A percentile compares a stretch with the other conserved stretches of the same genome.
These are phyloP conservation scores for Zoanthus sansibaricus DNA, from an alignment of 92 coral and sea anemone genomes.

Conservation along the genomic window DNA sequence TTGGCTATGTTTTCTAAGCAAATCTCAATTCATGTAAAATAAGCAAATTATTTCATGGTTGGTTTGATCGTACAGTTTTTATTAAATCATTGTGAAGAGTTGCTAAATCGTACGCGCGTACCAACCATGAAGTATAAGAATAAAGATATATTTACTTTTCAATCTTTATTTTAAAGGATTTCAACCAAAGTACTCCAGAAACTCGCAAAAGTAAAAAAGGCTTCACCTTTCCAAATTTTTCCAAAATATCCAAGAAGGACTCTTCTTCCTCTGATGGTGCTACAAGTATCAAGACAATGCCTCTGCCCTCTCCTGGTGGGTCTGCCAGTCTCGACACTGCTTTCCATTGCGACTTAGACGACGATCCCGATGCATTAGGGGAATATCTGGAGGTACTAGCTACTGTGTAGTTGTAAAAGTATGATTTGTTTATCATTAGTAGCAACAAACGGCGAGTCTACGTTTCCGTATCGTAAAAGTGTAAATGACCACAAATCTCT, in stretches of 20 bases:
- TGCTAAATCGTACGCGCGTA: not conserved
- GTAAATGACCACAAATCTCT: too few relatives aligned
- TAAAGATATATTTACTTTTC: not conserved
- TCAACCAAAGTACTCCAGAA: slow-evolving; percentile 81
- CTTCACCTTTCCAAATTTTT: slow-evolving; percentile 52
- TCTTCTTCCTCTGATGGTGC: not conserved
- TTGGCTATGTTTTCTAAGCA: too few relatives aligned
- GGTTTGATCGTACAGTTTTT: too few relatives aligned
- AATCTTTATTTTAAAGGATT: slow-evolving; percentile 60
- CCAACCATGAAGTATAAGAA: not conserved
- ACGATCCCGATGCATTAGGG: slow-evolving; percentile 58
- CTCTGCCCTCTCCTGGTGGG: not conserved
- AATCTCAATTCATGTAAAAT: too few relatives aligned
- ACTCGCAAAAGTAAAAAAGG: slow-evolving; percentile 64
- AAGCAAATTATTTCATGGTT: too few relatives aligned
- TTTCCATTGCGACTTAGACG: slow-evolving; percentile 47
- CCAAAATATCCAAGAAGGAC: slow-evolving; percentile 39
- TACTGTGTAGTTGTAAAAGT: too few relatives aligned
- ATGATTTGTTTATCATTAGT: too few relatives aligned
- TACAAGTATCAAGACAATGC: slow-evolving; percentile 3
- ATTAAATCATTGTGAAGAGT: not conserved
- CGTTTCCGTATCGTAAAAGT: too few relatives aligned
- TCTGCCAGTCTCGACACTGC: slow-evolving; percentile 22
- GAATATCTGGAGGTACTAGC: slow-evolving; percentile 75
- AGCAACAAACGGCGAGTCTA: too few relatives aligned